These are phyloP conservation scores for Macrophya annulata DNA, from an alignment of 2,888 invertebrate genomes.

Conservation along the genomic window DNA sequence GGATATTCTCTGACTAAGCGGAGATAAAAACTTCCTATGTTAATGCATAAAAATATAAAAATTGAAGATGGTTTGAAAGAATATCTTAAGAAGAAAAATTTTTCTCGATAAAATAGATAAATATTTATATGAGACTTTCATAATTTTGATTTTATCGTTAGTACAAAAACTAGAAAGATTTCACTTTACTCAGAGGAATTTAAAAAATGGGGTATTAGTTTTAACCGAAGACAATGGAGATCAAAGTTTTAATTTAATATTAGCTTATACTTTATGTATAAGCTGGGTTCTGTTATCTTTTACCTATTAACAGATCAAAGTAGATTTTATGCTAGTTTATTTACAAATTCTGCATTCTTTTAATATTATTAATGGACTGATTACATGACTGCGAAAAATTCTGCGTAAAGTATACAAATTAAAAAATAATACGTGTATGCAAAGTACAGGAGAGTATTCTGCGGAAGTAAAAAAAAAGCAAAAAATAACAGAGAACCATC, in stretches of 20 bases:
- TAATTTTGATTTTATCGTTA: not conserved
- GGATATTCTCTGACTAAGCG: not conserved
- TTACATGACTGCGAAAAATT: not conserved
- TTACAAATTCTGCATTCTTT: not conserved
- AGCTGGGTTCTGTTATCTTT: conserved; percentile 5
- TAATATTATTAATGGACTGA: conserved; percentile 15
- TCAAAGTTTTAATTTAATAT: not conserved
- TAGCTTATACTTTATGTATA: not conserved
- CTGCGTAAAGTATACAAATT: not conserved
- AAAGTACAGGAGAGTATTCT: not conserved
- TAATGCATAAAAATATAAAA: not conserved
- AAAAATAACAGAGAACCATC: not conserved
- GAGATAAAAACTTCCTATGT: not conserved
- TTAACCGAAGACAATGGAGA: not conserved
- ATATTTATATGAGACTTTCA: not conserved
- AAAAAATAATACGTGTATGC: not conserved
- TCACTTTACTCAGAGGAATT: not conserved
- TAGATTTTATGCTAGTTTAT: conserved; percentile 5
- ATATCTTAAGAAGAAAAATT: too few relatives aligned
- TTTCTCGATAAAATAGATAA: not conserved
- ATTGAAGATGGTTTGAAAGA: too few relatives aligned
- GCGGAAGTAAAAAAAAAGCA: not conserved
- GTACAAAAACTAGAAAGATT: not conserved
- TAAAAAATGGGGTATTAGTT: not conserved
- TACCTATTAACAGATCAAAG: conserved; percentile 34